Evolutionary conservation across 2,797 vertebrate species (phyloP).

Genomic region (Myioborus melanocephalus): DNA sequence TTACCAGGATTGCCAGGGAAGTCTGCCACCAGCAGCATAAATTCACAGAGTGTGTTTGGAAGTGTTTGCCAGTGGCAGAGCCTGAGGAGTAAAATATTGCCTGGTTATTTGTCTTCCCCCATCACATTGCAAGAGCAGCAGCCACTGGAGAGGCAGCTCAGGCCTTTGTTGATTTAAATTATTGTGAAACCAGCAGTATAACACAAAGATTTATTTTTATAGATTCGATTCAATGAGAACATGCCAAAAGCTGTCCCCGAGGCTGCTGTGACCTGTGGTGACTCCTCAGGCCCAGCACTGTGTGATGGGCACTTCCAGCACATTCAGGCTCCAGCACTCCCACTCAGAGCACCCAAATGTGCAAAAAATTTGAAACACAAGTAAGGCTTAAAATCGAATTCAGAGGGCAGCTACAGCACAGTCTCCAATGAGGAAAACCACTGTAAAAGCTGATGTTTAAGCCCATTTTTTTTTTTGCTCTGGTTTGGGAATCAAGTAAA

Average conservation of each 20-base stretch:
- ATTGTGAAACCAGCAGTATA: neutral
- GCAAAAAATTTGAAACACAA: neutral
- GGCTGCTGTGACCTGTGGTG: neutral
- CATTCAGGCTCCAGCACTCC: neutral
- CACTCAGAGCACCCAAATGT: neutral
- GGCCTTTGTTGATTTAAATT: constrained; percentile 21
- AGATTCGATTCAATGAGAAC: neutral
- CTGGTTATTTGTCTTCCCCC: constrained; percentile 31
- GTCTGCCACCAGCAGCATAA: constrained; percentile 44
- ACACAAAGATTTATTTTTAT: neutral
- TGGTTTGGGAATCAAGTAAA: neutral
- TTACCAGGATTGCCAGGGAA: constrained; percentile 27
- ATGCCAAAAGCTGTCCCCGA: neutral
- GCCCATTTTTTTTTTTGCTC: neutral
- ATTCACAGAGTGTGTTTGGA: neutral
- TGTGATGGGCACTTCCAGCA: neutral
- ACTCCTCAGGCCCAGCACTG: neutral
- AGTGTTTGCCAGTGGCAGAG: constrained; percentile 47
- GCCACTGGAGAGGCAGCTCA: neutral
- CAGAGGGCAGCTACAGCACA: neutral
- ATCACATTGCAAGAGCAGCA: neutral
- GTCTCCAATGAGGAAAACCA: neutral
- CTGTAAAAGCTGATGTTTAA: neutral
- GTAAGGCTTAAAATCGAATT: neutral
- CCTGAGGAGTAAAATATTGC: constrained; percentile 33